These are phyloP conservation scores for Phrynocephalus versicolor DNA, from an alignment of 2,113 vertebrate species.

Conservation along the genomic window DNA sequence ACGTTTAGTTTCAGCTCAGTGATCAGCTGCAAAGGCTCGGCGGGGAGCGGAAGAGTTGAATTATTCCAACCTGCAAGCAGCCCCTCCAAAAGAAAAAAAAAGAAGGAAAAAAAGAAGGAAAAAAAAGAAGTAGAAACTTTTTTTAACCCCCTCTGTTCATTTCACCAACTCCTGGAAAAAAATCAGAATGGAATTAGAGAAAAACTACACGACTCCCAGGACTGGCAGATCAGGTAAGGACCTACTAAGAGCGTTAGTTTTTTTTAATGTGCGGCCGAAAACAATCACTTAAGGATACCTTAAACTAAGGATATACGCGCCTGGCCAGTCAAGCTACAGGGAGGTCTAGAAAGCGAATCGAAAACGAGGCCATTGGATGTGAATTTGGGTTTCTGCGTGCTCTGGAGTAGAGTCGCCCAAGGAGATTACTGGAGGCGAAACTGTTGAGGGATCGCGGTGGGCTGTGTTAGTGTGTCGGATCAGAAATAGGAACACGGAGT, in stretches of 20 bases:
- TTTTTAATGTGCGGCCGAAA: neutral
- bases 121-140: conserved; percentile 66
- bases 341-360: too few species aligned
- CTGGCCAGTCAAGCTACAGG: too few species aligned
- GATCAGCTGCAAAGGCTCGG: conserved; percentile 95
- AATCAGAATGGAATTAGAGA: conserved; percentile 88
- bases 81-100: conserved; percentile 67
- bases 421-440: neutral
- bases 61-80: conserved; percentile 92
- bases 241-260: neutral
- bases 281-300: neutral
- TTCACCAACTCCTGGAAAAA: conserved; percentile 69
- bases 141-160: conserved; percentile 54
- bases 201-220: conserved; percentile 83
- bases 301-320: too few species aligned
- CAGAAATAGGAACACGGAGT: neutral
- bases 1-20: conserved; percentile 99
- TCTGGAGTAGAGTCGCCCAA: neutral
- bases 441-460: neutral
- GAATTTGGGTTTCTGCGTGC: neutral
- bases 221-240: conserved; percentile 91
- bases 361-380: too few species aligned
- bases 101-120: neutral
- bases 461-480: too few species aligned
- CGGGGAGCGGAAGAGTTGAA: conserved; percentile 98